Evolutionary conservation across 2,113 vertebrate species (phyloP).

Genomic region (Sorex araneus): DNA sequence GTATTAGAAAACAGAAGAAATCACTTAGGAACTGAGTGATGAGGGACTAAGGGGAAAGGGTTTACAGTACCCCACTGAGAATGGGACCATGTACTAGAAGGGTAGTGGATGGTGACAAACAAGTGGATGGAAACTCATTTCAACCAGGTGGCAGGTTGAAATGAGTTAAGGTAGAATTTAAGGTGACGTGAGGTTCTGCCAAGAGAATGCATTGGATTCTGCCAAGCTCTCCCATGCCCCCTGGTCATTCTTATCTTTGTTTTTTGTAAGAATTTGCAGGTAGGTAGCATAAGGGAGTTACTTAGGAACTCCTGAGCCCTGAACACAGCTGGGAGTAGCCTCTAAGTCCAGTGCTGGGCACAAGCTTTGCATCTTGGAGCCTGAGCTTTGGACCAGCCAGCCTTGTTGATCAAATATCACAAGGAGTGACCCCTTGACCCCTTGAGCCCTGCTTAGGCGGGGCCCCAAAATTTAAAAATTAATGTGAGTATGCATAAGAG

Average conservation of each 20-base stretch:
- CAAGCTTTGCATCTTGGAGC: no score
- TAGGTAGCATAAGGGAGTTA: slow-evolving; percentile 39
- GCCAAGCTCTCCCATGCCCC: no score
- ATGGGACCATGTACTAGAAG: neutral
- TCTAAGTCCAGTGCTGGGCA: no score
- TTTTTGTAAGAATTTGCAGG: neutral
- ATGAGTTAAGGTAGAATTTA: neutral
- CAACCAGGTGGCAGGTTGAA: neutral
- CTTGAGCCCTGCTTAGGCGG: no score
- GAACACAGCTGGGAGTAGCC: no score
- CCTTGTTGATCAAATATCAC: no score
- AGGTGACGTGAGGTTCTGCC: neutral
- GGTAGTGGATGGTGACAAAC: no score
- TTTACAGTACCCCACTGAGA: neutral
- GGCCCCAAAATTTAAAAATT: no score
- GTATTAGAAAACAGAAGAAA: slow-evolving; percentile 26
- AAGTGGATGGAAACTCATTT: no score
- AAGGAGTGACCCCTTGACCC: no score
- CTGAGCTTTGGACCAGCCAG: no score
- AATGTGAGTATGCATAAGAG: neutral
- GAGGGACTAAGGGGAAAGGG: neutral
- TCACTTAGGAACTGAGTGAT: slow-evolving; percentile 20
- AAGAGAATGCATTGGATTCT: neutral
- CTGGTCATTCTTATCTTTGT: neutral
- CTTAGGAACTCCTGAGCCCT: neutral